Evolutionary conservation across 2,797 vertebrate genomes (phyloP).

Genomic region (Dryobates pubescens): DNA sequence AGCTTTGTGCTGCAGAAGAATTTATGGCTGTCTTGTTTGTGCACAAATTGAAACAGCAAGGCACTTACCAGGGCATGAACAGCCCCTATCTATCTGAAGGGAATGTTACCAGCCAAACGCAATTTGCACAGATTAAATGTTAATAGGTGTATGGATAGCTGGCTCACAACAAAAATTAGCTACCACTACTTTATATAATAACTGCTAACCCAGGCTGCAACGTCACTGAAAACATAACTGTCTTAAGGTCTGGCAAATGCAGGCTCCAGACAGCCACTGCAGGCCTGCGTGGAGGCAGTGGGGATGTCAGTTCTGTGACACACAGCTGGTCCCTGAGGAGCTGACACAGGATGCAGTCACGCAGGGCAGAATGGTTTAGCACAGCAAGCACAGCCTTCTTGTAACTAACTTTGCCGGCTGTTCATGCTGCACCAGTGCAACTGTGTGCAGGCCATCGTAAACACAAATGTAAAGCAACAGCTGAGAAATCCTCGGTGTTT

Average conservation of each 20-base stretch:
- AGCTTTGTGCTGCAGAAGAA: neutral
- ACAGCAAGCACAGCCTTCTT: neutral
- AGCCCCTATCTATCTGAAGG: neutral
- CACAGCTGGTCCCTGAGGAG: neutral
- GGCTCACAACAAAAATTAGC: neutral
- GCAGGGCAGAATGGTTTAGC: neutral
- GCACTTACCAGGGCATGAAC: neutral
- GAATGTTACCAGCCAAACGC: neutral
- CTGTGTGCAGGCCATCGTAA: neutral
- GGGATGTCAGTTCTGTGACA: neutral
- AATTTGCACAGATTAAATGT: slow-evolving; percentile 15
- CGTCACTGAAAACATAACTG: neutral
- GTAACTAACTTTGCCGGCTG: neutral
- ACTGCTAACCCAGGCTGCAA: neutral
- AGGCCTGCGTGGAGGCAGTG: neutral
- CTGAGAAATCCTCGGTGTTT: neutral
- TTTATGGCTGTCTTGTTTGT: neutral
- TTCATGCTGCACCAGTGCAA: neutral
- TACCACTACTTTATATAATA: neutral
- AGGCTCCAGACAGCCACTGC: neutral
- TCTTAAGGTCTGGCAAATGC: neutral
- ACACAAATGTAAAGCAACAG: neutral
- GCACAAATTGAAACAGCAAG: neutral
- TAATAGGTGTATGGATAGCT: neutral
- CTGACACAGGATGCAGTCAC: neutral